Evolutionary conservation across 2,888 invertebrate genomes (phyloP), one percentile per base, ranked within the genome.

Genomic region (Frankliniella intonsa): DNA sequence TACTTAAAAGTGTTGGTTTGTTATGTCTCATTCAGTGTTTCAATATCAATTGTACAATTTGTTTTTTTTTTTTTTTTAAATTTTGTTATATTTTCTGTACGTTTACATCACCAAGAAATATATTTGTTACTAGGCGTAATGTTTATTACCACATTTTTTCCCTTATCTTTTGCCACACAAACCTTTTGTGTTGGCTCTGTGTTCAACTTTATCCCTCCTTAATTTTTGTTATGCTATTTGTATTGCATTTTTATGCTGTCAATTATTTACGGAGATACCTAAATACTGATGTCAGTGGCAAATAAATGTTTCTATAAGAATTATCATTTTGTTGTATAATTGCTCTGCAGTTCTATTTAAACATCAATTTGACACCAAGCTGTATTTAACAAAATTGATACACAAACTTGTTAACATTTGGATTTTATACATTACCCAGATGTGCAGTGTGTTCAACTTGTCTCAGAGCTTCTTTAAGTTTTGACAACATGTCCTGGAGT

Each of bases 161-260:
- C 22, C 69, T 76, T 76, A 25, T 62, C 17, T 76, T 25, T 25
- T 76, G 9, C 9, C 2, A 38, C 38, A 38, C 38, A 38, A 38
- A 38, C 38, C 5, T 76, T 76, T 76, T 76, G 14, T 10, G 14
- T 19, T 19, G 69, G 25, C 25, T 25, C 69, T 76, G 69, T 76
- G 22, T 76, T 76, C 3, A 76, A 25, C 69, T 76, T 76, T 76
- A 22, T 76, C 12, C 69, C 25, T 76, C 12, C 69, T 25, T 25
- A 76, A 25, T 25, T 22, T 25, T 76, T 76, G 69, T 76, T 76
- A 76, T 25, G 25, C 69, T 76, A 38, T 81, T 55, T 50, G 50
- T 81, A 49, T 81, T 81, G 51, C 81, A 55, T 27, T 80, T 82
- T n/a, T 49, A 81, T 81, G 22, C 12, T 81, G 50, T 50, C 81